A percentile compares a stretch with the other conserved stretches of the same genome.
phyloP scores from a whole-genome alignment of 2,113 vertebrate species.

The Octodon degus region DNA sequence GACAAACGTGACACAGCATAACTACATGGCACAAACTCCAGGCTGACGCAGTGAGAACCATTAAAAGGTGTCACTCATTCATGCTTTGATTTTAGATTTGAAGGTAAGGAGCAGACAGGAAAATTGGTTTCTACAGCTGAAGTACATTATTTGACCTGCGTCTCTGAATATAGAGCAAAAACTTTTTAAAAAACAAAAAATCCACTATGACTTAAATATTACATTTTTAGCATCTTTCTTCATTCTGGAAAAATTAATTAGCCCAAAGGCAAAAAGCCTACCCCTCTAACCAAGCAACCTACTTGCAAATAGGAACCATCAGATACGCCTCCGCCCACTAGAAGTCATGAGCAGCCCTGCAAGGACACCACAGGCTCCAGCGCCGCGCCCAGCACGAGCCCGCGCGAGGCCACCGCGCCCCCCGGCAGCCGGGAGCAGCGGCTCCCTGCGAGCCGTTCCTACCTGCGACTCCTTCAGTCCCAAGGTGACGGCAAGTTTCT shows the following conservation, averaged over 20 bases:
- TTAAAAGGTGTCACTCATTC: not conserved
- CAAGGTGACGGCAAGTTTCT: conserved; percentile 93
- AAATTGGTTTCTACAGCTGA: conserved; percentile 32
- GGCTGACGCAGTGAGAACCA: not conserved
- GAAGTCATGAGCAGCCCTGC: conserved; percentile 22
- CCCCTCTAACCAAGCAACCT: not conserved
- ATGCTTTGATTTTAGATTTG: conserved; percentile 11
- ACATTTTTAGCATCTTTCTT: conserved; percentile 32
- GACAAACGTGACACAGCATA: not conserved
- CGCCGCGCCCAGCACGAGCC: not conserved
- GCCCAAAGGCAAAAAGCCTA: conserved; percentile 6
- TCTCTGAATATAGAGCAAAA: conserved; percentile 44
- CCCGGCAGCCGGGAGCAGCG: conserved; percentile 33
- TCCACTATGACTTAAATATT: not conserved
- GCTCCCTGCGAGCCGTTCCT: conserved; percentile 55
- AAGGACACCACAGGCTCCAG: not conserved
- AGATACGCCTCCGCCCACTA: not conserved
- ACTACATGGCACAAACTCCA: conserved; percentile 17
- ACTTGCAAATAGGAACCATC: conserved; percentile 22
- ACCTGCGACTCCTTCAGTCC: conserved; percentile 98
- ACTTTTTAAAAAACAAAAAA: not conserved
- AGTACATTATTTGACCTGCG: not conserved
- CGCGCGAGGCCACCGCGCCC: not conserved
- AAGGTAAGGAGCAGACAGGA: conserved; percentile 50
- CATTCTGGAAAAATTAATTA: conserved; percentile 33